Conservation (phyloP, 2,797 vertebrate species). For the Melanotaenia maccullochi region DNA sequence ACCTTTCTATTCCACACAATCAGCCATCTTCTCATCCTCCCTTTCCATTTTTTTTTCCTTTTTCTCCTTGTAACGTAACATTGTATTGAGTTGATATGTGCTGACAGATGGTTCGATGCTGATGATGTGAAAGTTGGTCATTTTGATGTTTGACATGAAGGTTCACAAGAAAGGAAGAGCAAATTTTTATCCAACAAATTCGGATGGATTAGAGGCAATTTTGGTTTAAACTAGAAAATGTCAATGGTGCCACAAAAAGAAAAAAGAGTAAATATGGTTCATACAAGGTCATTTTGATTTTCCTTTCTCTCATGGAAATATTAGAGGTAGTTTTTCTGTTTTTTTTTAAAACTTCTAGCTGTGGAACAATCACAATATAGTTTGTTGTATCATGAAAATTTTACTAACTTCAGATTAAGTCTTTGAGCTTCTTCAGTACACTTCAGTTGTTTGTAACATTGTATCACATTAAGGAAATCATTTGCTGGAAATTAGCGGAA, state of each 20-base stretch:
- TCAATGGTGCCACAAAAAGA: slow-evolving; percentile 1
- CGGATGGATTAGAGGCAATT: slow-evolving; percentile 25
- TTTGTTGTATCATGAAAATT: slow-evolving; percentile 7
- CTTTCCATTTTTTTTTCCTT: neutral
- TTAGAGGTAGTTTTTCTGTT: neutral
- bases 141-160: slow-evolving; percentile 1
- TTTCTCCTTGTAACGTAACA: slow-evolving; percentile 31
- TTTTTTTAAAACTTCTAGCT: neutral
- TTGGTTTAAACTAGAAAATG: slow-evolving; percentile 13
- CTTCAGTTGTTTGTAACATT: slow-evolving; percentile 11
- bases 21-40: neutral
- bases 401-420: slow-evolving; percentile 5
- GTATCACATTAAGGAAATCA: slow-evolving; percentile 34
- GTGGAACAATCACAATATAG: neutral
- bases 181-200: slow-evolving; percentile 31
- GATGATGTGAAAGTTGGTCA: slow-evolving; percentile 27
- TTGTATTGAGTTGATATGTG: slow-evolving; percentile 25
- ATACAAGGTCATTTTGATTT: slow-evolving; percentile 17
- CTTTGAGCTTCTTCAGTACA: neutral
- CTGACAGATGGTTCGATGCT: slow-evolving; percentile 30
- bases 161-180: slow-evolving; percentile 15
- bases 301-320: neutral
- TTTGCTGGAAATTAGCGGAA: slow-evolving; percentile 36
- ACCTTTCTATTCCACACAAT: slow-evolving; percentile 2
- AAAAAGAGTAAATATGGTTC: neutral